phyloP scores from a whole-genome alignment of 2,797 vertebrate genomes.

The Hephaestus fuliginosus region DNA sequence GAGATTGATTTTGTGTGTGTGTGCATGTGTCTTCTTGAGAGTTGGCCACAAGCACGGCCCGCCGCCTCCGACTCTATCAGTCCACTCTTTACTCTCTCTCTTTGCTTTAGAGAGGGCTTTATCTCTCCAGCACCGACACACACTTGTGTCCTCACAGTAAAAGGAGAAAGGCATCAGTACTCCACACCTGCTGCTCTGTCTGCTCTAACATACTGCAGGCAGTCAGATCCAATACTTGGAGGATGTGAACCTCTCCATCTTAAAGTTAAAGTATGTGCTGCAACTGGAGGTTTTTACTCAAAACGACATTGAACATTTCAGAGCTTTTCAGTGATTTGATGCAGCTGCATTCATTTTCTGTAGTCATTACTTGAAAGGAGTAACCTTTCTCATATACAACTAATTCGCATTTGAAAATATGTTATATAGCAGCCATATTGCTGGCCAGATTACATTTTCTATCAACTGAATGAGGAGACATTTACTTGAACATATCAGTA shows the following conservation, averaged over 20 bases:
- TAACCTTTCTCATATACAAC: slow-evolving; percentile 1
- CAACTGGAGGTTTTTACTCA: slow-evolving; percentile 16
- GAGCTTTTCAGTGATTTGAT: slow-evolving; percentile 4
- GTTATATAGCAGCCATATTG: neutral
- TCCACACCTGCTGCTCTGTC: slow-evolving; percentile 66
- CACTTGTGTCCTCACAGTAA: slow-evolving; percentile 63
- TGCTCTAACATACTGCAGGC: slow-evolving; percentile 56
- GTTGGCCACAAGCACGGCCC: slow-evolving; percentile 36
- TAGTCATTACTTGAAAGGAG: neutral
- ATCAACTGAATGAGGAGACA: neutral
- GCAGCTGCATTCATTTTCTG: neutral
- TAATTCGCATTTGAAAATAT: neutral
- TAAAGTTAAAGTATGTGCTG: slow-evolving; percentile 6
- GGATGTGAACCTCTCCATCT: slow-evolving; percentile 46
- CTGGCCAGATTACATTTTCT: neutral
- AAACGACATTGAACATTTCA: neutral
- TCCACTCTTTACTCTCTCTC: slow-evolving; percentile 40
- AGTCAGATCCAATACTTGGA: slow-evolving; percentile 28
- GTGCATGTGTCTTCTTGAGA: slow-evolving; percentile 31
- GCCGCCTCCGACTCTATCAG: slow-evolving; percentile 48
- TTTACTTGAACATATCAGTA: neutral
- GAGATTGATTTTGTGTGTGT: slow-evolving; percentile 68
- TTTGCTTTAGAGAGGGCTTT: slow-evolving; percentile 62
- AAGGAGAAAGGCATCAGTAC: slow-evolving; percentile 67
- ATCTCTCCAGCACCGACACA: slow-evolving; percentile 64